Evolutionary conservation across 1,140 invertebrate genomes (phyloP).

Genomic region (Araneus ventricosus): DNA sequence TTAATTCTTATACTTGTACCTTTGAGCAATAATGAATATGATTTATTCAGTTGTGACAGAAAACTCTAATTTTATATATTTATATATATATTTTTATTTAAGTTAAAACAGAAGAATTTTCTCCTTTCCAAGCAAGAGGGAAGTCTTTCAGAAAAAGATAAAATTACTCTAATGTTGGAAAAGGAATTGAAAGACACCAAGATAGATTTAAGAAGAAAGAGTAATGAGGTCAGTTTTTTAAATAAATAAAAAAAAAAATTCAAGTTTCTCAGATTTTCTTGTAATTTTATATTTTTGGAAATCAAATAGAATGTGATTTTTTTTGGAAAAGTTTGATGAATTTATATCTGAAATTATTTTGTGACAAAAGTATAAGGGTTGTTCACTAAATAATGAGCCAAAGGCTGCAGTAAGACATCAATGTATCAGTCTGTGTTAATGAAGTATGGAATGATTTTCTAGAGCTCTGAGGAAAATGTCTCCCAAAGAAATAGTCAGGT

Average conservation of each 20-base stretch:
- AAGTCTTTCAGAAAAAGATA: constrained; percentile 32
- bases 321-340: too few relatives aligned
- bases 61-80: not conserved
- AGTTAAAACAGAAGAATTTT: constrained; percentile 17
- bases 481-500: too few relatives aligned
- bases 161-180: constrained; percentile 3
- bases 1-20: too few relatives aligned
- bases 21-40: not conserved
- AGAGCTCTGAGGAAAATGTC: too few relatives aligned
- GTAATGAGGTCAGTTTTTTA: not conserved
- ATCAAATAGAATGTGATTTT: too few relatives aligned
- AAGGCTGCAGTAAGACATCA: too few relatives aligned
- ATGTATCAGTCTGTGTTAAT: too few relatives aligned
- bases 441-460: too few relatives aligned
- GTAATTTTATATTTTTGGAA: too few relatives aligned
- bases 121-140: constrained; percentile 2
- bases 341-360: too few relatives aligned
- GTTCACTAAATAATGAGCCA: too few relatives aligned
- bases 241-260: not conserved
- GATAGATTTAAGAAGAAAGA: constrained; percentile 8
- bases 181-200: constrained; percentile 32
- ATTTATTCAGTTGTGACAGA: not conserved
- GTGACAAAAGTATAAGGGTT: too few relatives aligned
- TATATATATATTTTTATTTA: not conserved
- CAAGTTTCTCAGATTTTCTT: not conserved